Conservation (phyloP, 2,888 invertebrate species). For the Chrysolina oricalcia region DNA sequence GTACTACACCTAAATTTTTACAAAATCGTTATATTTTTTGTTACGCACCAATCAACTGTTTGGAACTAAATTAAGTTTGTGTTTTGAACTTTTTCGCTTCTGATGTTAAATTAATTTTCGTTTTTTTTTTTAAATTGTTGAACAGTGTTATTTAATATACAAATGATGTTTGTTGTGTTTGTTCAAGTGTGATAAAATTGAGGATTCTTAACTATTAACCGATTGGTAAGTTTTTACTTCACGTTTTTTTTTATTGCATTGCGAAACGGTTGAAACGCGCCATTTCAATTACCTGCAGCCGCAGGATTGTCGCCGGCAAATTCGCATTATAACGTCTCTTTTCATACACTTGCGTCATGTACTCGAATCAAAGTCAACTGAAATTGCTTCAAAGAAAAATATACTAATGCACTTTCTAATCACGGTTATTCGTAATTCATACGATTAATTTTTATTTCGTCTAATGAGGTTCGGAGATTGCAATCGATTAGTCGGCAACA, state of each 20-base stretch:
- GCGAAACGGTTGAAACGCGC: constrained; percentile 33
- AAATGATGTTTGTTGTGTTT: constrained; percentile 71
- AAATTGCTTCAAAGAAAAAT: not conserved
- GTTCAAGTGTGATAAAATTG: constrained; percentile 67
- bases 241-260: not conserved
- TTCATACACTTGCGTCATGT: not conserved
- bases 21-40: constrained; percentile 60
- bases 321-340: not conserved
- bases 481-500: constrained; percentile 47
- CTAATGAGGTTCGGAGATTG: constrained; percentile 29
- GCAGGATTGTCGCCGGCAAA: not conserved
- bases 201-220: constrained; percentile 57
- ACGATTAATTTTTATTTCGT: constrained; percentile 27
- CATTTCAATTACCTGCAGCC: constrained; percentile 11
- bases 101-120: constrained; percentile 44
- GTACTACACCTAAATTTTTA: constrained; percentile 58
- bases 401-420: not conserved
- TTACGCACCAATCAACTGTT: constrained; percentile 41
- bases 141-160: constrained; percentile 50
- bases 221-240: constrained; percentile 64
- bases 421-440: constrained; percentile 4
- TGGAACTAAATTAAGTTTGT: constrained; percentile 55
- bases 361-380: not conserved
- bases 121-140: constrained; percentile 44
- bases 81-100: constrained; percentile 53